Base-by-base conservation (phyloP, 2,888 invertebrate genomes). In the Noctuana brunneofusca region DNA sequence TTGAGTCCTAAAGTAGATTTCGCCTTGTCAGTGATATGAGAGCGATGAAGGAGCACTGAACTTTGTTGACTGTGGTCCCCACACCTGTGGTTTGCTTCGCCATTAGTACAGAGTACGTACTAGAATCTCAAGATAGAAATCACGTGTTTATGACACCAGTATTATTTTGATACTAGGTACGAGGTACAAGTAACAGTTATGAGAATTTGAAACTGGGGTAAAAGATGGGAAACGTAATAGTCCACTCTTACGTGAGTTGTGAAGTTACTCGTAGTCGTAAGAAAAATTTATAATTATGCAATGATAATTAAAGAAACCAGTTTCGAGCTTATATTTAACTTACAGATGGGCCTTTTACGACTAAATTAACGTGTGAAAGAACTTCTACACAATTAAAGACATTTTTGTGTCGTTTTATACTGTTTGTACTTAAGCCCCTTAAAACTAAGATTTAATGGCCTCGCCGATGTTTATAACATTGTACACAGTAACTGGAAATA, bases 11-110 rank as follows among this genome's bases (percentile, higher is more conserved):
- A 73, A 78, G 86, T 73, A 65, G 65, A 67, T 73, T 83, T 84
- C 74, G 57, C 75, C 66, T 69, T 79, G 78, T 69, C 70, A 66
- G 74, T 68, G 71, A 66, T 66, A 69, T 69, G 69, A 75, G 71
- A 73, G 69, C 73, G 77, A 74, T 72, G 70, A 80, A 84, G 84
- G 89, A 87, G 84, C 89, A 89, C 79, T 89, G 89, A 89, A 89
- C 89, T 89, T 87, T 88, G 83, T 77, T 75, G 78, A 84, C 83
- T 79, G 79, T 70, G 78, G 80, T 82, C 78, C 81, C 84, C 79
- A 81, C 87, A 87, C 88, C 88, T 89, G 85, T 82, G 82, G 82
- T 85, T 86, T 80, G 81, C 86, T 84, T 80, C 80, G 70, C 78
- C 81, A 86, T 89, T 88, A 85, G 81, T 83, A 86, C 80, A 78